Evolutionary conservation across 2,888 invertebrate genomes (phyloP), one percentile per base, ranked within the genome.

Genomic region (Lucinisca nassula): DNA sequence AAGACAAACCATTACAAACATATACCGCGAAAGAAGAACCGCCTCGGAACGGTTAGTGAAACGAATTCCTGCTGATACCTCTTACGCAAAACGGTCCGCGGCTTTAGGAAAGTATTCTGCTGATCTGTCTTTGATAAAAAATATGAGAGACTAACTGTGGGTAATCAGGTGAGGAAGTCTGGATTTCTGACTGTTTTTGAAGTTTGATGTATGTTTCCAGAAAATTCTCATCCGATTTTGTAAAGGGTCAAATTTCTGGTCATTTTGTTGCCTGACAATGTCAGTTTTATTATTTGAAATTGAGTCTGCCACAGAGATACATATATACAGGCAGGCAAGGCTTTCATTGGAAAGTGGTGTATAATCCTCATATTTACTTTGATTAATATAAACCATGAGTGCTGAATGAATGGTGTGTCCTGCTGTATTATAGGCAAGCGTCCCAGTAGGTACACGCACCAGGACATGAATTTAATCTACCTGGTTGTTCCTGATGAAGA

Each of bases 401-500:
- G 75, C 61, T 38, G 84, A 87, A 51, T 87, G 87, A 12, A 30
- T 49, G 21, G 83, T 79, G 37, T 83, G 76, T 45, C 88, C 90
- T 74, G 81, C 82, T 27, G 87, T 86, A 40, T 87, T 85, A 61
- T 87, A 88, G 3, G 91, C 90, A 35, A 90, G 90, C 49, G 84
- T 83, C 77, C 91, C 91, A 83, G 91, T 91, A 38, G 87, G 87
- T 38, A 90, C 91, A 90, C 84, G 81, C 21, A 90, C 89, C 35
- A 90, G 75, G 0, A 91, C 78, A 88, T 87, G 83, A 3, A 51
- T 75, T n/a, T 84, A 84, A 58, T 89, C 49, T 37, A 55, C 45
- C 40, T 84, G 82, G 35, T 82, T 77, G 76, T 84, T 81, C n/a
- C 73, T 55, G 0, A 45, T 10, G 45, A 88, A 84, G 21, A 86